These are phyloP conservation scores for Coluber constrictor DNA, from an alignment of 2,797 vertebrate genomes.

Conservation along the genomic window DNA sequence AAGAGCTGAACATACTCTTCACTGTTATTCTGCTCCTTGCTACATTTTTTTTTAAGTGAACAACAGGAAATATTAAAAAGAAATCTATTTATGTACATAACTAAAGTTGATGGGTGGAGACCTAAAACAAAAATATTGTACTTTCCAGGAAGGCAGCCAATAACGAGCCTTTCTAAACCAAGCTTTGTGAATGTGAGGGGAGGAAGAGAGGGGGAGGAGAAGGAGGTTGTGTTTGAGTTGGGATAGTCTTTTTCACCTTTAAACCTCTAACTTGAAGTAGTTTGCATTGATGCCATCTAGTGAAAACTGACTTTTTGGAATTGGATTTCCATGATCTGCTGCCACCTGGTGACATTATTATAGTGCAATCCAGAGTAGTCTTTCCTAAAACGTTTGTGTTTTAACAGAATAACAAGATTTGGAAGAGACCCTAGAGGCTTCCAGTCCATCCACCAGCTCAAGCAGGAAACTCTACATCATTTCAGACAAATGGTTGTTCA, in stretches of 20 bases:
- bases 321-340: neutral
- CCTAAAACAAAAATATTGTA: slow-evolving; percentile 50
- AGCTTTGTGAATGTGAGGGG: slow-evolving; percentile 1
- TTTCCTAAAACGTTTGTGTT: neutral
- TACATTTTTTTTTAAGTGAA: slow-evolving; percentile 26
- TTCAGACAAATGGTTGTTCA: neutral
- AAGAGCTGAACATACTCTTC: slow-evolving; percentile 24
- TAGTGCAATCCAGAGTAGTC: neutral
- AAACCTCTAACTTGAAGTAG: neutral
- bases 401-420: neutral
- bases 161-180: slow-evolving; percentile 37
- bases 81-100: slow-evolving; percentile 45
- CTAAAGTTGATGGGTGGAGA: slow-evolving; percentile 44
- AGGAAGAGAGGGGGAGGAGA: neutral
- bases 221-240: neutral
- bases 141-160: slow-evolving; percentile 61
- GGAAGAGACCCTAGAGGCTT: neutral
- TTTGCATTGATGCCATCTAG: slow-evolving; percentile 47
- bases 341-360: slow-evolving; percentile 43
- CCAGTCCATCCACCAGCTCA: neutral
- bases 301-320: neutral
- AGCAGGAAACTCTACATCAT: neutral
- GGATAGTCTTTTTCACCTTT: slow-evolving; percentile 4
- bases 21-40: slow-evolving; percentile 17
- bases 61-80: slow-evolving; percentile 18